Evolutionary conservation across 2,888 invertebrate species (phyloP), one percentile per base, ranked within the genome.

Genomic region (Serrognathus titanus): DNA sequence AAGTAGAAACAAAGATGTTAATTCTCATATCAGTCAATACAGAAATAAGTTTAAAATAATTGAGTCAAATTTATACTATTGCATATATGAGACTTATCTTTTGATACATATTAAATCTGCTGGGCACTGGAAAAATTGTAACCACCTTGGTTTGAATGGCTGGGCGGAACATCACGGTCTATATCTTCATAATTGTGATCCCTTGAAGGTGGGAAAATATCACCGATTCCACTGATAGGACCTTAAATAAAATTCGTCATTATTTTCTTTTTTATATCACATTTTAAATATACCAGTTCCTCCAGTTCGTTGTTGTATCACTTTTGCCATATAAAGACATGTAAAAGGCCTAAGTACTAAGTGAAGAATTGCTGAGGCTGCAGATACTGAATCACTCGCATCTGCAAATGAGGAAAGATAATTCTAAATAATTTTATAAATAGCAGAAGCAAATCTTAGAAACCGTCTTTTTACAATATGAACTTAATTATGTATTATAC

Each of bases 151-250:
- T 53, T 58, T n/a, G 57, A 51, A 54, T 50, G 57, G 24, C n/a
- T 11, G 20, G 53, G 13, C 20, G 31, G 53, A 8, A 24, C 57
- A 13, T 40, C 47, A 11, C 48, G 36, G 16, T 61, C 61, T 10
- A 61, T 61, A 24, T 61, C 61, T 49, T 61, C 61, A 11, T 61
- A 61, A 57, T 56, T 61, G 12, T 47, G 39, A 24, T 39, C 39
- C 38, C 53, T 45, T 8, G 51, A 51, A 24, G 59, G 48, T 10
- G 52, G 53, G 31, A 58, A 58, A 48, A 58, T 55, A 48, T 55
- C 49, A 12, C 52, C 46, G 8, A 61, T 53, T 31, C 57, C 57
- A 7, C 54, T 46, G 37, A 57, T 54, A 36, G 57, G 52, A 48
- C 60, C 60, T 60, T 48, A 12, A 48, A 57, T 8, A 46, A 24